A percentile compares a stretch with the other conserved stretches of the same genome.
phyloP scores from a whole-genome alignment of 2,888 invertebrate genomes.

The Dromius quadrimaculatus region DNA sequence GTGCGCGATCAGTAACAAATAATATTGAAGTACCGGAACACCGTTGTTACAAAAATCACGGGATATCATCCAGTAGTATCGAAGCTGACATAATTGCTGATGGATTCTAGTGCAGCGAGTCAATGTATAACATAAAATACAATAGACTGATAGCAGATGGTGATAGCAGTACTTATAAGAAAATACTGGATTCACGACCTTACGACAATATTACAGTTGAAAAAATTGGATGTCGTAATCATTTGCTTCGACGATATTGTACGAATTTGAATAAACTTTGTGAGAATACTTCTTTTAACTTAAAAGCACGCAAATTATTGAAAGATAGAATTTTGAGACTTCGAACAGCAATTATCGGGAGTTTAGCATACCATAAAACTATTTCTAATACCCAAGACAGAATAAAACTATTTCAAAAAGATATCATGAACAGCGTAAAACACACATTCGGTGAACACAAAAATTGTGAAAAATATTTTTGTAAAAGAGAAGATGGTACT shows the following conservation, averaged over 20 bases:
- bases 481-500: slow-evolving; percentile 4
- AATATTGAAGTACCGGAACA: no score
- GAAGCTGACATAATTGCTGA: no score
- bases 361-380: neutral
- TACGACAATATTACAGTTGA: neutral
- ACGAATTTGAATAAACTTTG: neutral
- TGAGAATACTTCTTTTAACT: neutral
- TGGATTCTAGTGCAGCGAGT: neutral
- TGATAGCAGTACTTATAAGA: neutral
- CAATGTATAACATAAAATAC: neutral
- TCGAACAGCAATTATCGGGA: neutral
- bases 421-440: neutral
- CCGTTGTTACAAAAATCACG: no score
- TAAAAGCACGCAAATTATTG: neutral
- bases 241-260: neutral
- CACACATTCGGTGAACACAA: slow-evolving; percentile 53
- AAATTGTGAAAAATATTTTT: slow-evolving; percentile 52
- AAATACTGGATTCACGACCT: neutral
- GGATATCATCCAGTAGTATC: no score
- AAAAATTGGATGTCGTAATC: neutral
- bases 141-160: neutral
- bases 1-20: no score
- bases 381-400: neutral
- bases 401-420: neutral
- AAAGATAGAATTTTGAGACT: neutral